Evolutionary conservation across 2,113 vertebrate genomes (phyloP), one percentile per base, ranked within the genome.

Genomic region (Arenaria interpres): DNA sequence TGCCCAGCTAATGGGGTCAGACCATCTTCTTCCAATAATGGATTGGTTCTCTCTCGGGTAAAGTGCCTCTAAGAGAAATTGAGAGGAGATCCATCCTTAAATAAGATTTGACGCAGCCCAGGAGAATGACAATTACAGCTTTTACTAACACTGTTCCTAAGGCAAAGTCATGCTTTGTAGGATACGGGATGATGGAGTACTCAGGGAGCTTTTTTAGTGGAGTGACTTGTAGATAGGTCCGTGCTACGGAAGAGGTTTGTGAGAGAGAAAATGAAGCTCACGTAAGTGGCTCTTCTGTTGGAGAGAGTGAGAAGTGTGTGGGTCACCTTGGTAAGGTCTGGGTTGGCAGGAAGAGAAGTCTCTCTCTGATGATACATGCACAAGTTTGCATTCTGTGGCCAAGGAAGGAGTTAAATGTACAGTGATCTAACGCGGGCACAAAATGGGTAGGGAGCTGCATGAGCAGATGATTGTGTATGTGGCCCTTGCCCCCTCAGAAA

Each of bases 1-100:
- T 97, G 90, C 92, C 93, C 82, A 95, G 94, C 93, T 97, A 97
- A 97, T 96, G 94, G 96, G 97, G 93, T 97, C 96, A 96, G 83
- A 88, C 50, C 75, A 37, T 62, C 89, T 95, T 90, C 93, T 86
- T 95, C 69, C 91, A 63, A 24, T 97, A 97, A 97, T 93, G 94
- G 88, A 95, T 97, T 93, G 90, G 68, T 79, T 86, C 68, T 97
- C 92, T 92, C 96, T 60, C 3, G 63, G 66, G 93, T 91, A 74
- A 96, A 94, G 85, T 89, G 96, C 75, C 91, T 93, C 92, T 96
- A 88, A 94, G 85, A 97, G 93, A 91, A 96, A 91, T 75, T 95
- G 82, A 84, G 84, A 95, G 54, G 88, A 81, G 89, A 73, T 88
- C 94, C 85, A 90, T 85, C 95, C 96, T 96, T 96, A 97, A 97